These are phyloP conservation scores for Leucophenga varia DNA, from an alignment of 1,140 invertebrate species.

Conservation along the genomic window DNA sequence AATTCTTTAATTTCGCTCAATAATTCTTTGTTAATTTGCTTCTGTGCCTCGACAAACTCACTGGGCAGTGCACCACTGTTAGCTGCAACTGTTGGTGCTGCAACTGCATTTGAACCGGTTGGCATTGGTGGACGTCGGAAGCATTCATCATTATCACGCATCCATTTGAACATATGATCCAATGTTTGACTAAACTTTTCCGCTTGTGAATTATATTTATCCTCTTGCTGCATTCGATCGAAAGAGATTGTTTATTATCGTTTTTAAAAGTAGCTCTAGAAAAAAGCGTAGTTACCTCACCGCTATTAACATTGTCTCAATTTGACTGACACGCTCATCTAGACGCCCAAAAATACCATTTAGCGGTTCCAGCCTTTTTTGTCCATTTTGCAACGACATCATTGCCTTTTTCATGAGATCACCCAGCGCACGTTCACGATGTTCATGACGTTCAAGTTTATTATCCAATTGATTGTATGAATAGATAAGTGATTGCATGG, in stretches of 20 bases:
- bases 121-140: conserved; percentile 37
- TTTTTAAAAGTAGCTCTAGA: neutral
- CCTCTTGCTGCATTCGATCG: conserved; percentile 38
- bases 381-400: conserved; percentile 69
- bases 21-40: conserved; percentile 55
- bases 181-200: conserved; percentile 69
- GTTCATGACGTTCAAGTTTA: conserved; percentile 83
- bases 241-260: neutral
- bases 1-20: conserved; percentile 61
- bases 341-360: conserved; percentile 66
- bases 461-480: conserved; percentile 76
- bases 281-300: conserved; percentile 36
- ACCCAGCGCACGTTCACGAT: conserved; percentile 73
- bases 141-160: conserved; percentile 59
- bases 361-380: conserved; percentile 68
- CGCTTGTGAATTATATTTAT: conserved; percentile 59
- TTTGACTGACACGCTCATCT: conserved; percentile 68
- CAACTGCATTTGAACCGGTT: conserved; percentile 41
- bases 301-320: conserved; percentile 68
- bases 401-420: conserved; percentile 77
- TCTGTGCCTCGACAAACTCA: conserved; percentile 35
- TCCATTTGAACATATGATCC: conserved; percentile 65
- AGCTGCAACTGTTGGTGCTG: conserved; percentile 13
- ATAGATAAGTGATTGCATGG: conserved; percentile 77
- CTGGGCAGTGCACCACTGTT: conserved; percentile 18